Evolutionary conservation across 2,797 vertebrate species (phyloP).

Genomic region (Neostethus bicornis): DNA sequence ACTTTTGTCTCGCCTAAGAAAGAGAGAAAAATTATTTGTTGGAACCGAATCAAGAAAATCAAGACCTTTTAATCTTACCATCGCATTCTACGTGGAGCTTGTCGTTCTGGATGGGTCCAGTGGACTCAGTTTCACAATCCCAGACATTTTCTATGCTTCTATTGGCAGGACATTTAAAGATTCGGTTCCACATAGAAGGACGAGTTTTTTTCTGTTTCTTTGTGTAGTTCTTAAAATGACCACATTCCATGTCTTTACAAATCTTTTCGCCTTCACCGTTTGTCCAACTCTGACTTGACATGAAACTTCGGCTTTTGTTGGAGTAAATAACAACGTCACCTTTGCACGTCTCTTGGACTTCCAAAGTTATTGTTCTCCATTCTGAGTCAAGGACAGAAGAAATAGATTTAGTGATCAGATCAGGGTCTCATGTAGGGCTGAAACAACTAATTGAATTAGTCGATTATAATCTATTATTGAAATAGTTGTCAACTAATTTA

Average conservation of each 20-base stretch:
- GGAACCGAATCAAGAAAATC: no score
- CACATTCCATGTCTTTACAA: slow-evolving; percentile 60
- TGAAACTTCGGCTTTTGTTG: fast-evolving
- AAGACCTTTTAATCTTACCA: slow-evolving; percentile 36
- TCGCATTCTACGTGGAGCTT: slow-evolving; percentile 49
- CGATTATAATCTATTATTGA: no score
- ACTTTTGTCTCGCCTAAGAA: slow-evolving; percentile 2
- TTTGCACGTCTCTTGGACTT: slow-evolving; percentile 3
- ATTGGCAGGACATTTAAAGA: slow-evolving; percentile 36
- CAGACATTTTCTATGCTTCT: slow-evolving; percentile 30
- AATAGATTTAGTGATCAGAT: no score
- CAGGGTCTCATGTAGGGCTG: no score
- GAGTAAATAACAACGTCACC: slow-evolving; percentile 48
- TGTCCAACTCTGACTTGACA: slow-evolving; percentile 36
- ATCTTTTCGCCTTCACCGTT: fast-evolving
- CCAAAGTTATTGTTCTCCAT: slow-evolving; percentile 37
- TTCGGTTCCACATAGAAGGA: slow-evolving; percentile 16
- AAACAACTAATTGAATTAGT: no score
- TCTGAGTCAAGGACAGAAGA: slow-evolving; percentile 32
- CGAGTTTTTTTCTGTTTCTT: fast-evolving
- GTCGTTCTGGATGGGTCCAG: fast-evolving
- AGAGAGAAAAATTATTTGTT: slow-evolving; percentile 7
- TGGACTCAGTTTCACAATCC: slow-evolving; percentile 30
- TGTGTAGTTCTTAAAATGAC: fast-evolving
- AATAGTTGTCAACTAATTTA: no score